Evolutionary conservation across 2,797 vertebrate genomes (phyloP).

Genomic region (Lepilemur ruficaudatus): DNA sequence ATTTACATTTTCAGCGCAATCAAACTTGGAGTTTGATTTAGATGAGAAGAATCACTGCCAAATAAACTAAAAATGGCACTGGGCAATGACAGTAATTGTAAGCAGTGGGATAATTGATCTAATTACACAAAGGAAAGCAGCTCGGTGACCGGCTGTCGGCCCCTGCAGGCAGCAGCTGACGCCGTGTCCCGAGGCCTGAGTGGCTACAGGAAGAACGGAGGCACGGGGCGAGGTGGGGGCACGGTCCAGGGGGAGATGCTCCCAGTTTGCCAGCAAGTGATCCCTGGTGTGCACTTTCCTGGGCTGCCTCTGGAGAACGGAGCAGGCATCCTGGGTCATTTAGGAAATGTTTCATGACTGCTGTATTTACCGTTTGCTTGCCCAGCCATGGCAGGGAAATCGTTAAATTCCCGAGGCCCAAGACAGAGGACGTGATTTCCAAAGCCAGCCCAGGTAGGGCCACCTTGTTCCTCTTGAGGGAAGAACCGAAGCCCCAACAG

Average conservation of each 20-base stretch:
- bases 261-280: neutral
- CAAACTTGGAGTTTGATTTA: neutral
- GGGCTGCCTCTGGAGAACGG: neutral
- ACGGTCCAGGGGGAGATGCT: accelerated
- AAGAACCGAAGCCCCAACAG: accelerated
- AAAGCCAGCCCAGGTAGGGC: neutral
- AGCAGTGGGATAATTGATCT: neutral
- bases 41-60: neutral
- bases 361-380: neutral
- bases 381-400: neutral
- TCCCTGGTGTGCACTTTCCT: neutral
- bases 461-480: accelerated
- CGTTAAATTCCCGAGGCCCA: neutral
- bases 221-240: neutral
- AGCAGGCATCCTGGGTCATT: neutral
- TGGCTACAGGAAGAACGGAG: neutral
- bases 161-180: neutral
- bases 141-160: neutral
- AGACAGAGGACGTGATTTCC: neutral
- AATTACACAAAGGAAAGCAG: neutral
- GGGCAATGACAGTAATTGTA: neutral
- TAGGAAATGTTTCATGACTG: neutral
- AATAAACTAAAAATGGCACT: neutral
- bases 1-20: neutral
- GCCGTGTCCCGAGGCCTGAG: accelerated